Evolutionary conservation across 1,140 invertebrate genomes (phyloP), one percentile per base, ranked within the genome.

Genomic region (Drosophila cardini): DNA sequence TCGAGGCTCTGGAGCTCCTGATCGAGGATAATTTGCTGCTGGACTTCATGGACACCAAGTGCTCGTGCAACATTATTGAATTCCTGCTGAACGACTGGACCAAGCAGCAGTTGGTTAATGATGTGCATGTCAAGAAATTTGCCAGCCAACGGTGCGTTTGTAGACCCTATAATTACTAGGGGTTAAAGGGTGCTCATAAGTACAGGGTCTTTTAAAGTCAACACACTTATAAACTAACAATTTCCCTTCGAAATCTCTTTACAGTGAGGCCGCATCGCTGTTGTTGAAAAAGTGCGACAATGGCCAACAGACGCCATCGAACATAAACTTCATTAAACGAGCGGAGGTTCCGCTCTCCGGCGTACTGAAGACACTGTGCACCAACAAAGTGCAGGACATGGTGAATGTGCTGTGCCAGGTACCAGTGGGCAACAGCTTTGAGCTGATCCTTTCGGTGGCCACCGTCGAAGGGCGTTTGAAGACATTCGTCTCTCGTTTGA

Each of bases 391-490:
- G 73, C 97, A 98, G 91, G 96, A 96, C 55, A 93, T 94, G 30
- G 93, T 94, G 78, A 92, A 91, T 60, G 93, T 94, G 78, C 76
- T 94, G 2, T 94, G 93, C 72, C 93, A 94, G 90, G 93, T 94
- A 58, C 93, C 94, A 46, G 93, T 94, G n/a, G 91, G 91, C 36
- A 92, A 92, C 38, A 91, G 85, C 42, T 91, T 92, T 11, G 91
- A 92, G 43, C 62, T 98, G 1, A 98, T 99, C 77, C 90, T 98
- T 1, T 96, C 97, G 0, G 97, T 98, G 4, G 97, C 97, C 8
- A 96, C 97, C 10, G 96, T 97, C 0, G 97, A 97, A 91, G 97
- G 97, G 8, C 96, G 97, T 90, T 92, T 98, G 11, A 96, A 97
- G 89, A 95, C 95, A 5, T 97, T 99, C 92, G 97, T 97, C 1